A percentile compares a stretch with the other conserved stretches of the same genome.
Conservation (phyloP, 2,888 invertebrate genomes). For the Rotaria macrura region DNA sequence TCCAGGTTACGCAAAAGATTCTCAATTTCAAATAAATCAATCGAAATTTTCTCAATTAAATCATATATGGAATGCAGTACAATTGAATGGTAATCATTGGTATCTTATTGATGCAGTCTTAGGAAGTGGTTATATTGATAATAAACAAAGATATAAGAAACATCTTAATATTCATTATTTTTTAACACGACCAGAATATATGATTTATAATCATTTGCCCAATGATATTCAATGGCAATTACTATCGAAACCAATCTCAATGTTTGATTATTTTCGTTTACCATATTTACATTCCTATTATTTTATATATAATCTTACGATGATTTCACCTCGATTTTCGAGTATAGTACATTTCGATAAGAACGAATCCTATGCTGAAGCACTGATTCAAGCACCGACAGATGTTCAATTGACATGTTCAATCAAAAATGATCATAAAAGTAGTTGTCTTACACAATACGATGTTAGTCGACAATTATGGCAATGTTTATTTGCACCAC, state of each 20-base stretch:
- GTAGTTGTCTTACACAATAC: background rate
- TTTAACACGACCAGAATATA: slow-evolving; percentile 5
- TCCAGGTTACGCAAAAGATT: slow-evolving; percentile 21
- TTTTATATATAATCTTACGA: background rate
- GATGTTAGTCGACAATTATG: background rate
- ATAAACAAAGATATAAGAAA: slow-evolving; percentile 21
- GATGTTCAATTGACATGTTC: background rate
- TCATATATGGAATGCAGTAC: slow-evolving; percentile 31
- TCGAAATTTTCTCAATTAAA: background rate
- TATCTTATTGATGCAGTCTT: slow-evolving; percentile 24
- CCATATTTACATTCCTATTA: background rate
- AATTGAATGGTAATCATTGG: slow-evolving; percentile 22
- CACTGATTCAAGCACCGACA: background rate
- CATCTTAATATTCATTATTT: slow-evolving; percentile 24
- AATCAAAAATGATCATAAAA: background rate
- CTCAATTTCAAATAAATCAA: background rate
- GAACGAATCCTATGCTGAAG: background rate
- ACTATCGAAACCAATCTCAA: background rate
- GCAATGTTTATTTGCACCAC: background rate
- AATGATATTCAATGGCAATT: background rate
- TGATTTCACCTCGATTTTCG: background rate
- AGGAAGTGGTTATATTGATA: slow-evolving; percentile 14
- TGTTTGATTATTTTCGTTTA: background rate
- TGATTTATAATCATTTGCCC: slow-evolving; percentile 23
- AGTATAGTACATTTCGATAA: background rate